Conservation (phyloP, 2,797 vertebrate species). For the Falco novaeseelandiae region DNA sequence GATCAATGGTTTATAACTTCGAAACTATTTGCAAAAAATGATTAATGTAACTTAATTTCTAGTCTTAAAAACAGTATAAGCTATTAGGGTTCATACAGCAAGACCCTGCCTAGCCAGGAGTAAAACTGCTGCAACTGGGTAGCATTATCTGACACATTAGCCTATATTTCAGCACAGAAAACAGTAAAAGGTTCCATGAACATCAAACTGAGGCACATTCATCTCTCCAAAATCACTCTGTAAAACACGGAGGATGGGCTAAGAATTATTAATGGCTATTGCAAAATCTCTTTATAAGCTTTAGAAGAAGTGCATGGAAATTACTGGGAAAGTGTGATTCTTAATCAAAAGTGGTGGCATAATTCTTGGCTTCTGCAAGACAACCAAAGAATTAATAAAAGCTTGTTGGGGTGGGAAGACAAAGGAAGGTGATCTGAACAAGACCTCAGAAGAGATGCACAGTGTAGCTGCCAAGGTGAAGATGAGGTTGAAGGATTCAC, state of each 20-base stretch:
- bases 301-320: neutral
- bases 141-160: neutral
- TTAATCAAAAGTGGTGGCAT: neutral
- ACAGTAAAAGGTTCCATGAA: neutral
- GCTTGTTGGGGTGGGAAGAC: neutral
- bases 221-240: neutral
- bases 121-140: neutral
- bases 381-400: neutral
- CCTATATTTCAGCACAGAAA: neutral
- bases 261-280: constrained; percentile 1
- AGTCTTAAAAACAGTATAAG: neutral
- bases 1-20: constrained; percentile 24
- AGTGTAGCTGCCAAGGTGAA: neutral
- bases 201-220: neutral
- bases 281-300: neutral
- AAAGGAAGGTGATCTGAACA: neutral
- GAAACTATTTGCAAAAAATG: constrained; percentile 24
- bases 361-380: neutral
- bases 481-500: neutral
- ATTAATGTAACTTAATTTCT: constrained; percentile 29
- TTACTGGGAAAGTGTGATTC: neutral
- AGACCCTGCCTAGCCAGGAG: neutral
- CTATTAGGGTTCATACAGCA: neutral
- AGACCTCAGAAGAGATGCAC: neutral
- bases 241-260: neutral